Base-by-base conservation (phyloP, 2,797 vertebrate genomes). In the Antennarius maculatus region DNA sequence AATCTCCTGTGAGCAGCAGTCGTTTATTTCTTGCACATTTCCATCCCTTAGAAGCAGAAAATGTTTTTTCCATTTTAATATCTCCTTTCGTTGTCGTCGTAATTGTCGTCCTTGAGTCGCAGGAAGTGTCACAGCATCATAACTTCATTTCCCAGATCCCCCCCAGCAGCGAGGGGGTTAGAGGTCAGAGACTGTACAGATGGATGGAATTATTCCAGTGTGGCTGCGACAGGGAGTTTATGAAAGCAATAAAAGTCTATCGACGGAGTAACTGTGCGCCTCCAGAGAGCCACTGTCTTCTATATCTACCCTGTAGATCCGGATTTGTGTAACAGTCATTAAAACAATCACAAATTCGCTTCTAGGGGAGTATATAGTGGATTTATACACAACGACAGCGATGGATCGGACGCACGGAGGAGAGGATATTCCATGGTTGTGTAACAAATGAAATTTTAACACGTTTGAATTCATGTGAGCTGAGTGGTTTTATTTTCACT, bases 291-390 rank as follows among this genome's bases (percentile, higher is more conserved):
- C 91, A 89, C 94, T 97, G 97, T 99, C 97, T 96, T 98, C 97
- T 98, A 96, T 99, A 98, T 99, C 95, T 98, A 99, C 97, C 97
- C 97, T 99, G 97, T 99, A 99, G 97, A 98, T 99, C 97, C 97
- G 97, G 98, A 98, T 99, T 98, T 99, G 97, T 99, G 97, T 98
- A 93, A 91, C 94, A 90, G 94, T 79, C 93, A 94, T 92, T 93
- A 84, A 50, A 84, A 93, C 89, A 92, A 94, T 97, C 97, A 98
- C 97, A 98, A 98, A 98, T 99, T 98, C 97, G 97, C 93, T 94
- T 98, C 97, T 98, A 97, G 97, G 97, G 97, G 97, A 96, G 97
- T 97, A 98, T 98, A 97, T 98, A 99, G 97, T 98, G 94, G 97
- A 98, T 96, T 94, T 95, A 96, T 91, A 97, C 95, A 93, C 97